Percentiles rank a stretch among this genome's conserved stretches.
Evolutionary conservation across 2,113 vertebrate genomes (phyloP).

Genomic region (Eolophus roseicapilla): DNA sequence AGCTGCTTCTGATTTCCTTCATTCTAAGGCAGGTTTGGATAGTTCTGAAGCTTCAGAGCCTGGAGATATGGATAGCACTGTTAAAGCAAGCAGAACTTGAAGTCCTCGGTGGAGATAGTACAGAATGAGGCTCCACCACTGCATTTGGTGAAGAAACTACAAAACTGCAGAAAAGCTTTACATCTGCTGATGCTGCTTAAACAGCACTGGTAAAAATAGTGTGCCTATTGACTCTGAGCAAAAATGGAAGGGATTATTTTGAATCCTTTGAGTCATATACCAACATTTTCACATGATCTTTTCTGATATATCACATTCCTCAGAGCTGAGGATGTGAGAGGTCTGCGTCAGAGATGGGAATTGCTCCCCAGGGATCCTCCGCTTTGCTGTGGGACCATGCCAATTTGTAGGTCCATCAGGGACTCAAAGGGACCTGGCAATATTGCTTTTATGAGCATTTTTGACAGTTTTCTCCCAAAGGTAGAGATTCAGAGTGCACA

Average conservation of each 20-base stretch:
- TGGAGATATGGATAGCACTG: background rate
- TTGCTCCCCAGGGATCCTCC: background rate
- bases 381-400: background rate
- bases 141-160: background rate
- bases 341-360: background rate
- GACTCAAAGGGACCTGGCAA: background rate
- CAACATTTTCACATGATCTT: background rate
- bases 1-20: background rate
- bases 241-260: background rate
- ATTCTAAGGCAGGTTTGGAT: background rate
- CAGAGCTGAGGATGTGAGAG: background rate
- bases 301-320: background rate
- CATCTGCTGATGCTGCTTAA: background rate
- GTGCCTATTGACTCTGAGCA: background rate
- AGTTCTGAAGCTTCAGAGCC: background rate
- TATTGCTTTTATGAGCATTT: background rate
- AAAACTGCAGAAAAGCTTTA: background rate
- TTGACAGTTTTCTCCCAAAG: background rate
- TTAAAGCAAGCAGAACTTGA: background rate
- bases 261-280: background rate
- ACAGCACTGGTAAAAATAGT: background rate
- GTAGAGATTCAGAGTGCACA: background rate
- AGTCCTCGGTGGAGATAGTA: background rate
- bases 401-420: background rate
- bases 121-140: background rate